Evolutionary conservation across 2,797 vertebrate species (phyloP).

Genomic region (Oryzias sinensis): DNA sequence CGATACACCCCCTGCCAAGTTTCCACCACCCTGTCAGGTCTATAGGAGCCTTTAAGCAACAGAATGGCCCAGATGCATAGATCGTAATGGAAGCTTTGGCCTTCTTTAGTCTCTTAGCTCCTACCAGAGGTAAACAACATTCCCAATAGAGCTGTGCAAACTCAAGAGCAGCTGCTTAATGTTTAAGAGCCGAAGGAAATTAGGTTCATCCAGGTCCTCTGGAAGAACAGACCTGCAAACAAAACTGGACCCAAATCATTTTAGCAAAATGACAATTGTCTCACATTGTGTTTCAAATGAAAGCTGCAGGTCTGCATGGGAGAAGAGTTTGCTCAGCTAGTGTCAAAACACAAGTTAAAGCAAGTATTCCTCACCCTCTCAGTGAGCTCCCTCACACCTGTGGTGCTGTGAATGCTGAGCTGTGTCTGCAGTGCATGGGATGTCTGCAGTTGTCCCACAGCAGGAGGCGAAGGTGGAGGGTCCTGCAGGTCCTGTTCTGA

Average conservation of each 20-base stretch:
- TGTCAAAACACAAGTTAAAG: constrained; percentile 6
- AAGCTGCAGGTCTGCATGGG: constrained; percentile 7
- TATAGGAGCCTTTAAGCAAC: constrained; percentile 55
- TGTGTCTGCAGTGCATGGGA: constrained; percentile 27
- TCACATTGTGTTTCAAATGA: constrained; percentile 2
- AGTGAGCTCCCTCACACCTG: constrained; percentile 53
- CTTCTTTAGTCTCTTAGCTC: constrained; percentile 66
- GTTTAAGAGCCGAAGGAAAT: constrained; percentile 57
- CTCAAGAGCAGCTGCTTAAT: constrained; percentile 62
- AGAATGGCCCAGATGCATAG: constrained; percentile 66
- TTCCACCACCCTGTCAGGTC: constrained; percentile 42
- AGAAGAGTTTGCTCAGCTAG: constrained; percentile 2
- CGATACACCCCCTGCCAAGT: constrained; percentile 48
- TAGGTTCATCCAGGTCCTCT: constrained; percentile 29
- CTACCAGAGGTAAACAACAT: constrained; percentile 74
- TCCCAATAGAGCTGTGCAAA: constrained; percentile 61
- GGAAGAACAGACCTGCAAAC: constrained; percentile 28
- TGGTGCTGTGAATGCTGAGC: constrained; percentile 54
- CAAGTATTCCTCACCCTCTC: constrained; percentile 73
- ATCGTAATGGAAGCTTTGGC: constrained; percentile 66
- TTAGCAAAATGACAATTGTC: constrained; percentile 8
- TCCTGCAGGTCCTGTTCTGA: constrained; percentile 80
- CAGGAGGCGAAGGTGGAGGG: constrained; percentile 59
- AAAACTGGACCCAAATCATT: constrained; percentile 11
- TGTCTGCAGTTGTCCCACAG: constrained; percentile 42